Conservation (phyloP, 2,888 invertebrate species). For the Phengaris arion region DNA sequence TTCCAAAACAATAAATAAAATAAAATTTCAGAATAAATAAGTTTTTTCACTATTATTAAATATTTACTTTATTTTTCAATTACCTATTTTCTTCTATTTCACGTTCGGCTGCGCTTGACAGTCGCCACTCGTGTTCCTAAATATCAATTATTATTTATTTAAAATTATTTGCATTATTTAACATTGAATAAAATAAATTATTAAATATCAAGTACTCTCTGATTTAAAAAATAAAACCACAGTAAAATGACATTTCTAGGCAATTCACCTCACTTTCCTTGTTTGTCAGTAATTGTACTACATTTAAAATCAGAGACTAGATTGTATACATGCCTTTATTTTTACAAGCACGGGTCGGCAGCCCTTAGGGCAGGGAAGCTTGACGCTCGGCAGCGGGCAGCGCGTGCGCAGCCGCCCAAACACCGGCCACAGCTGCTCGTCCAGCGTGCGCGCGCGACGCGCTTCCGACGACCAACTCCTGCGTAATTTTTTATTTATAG, state of each 20-base stretch:
- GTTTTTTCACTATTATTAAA: too few relatives aligned
- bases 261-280: too few relatives aligned
- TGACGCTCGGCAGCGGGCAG: constrained; percentile 50
- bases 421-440: constrained; percentile 53
- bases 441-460: constrained; percentile 46
- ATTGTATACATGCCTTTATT: constrained; percentile 29
- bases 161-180: too few relatives aligned
- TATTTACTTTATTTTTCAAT: too few relatives aligned
- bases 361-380: constrained; percentile 48
- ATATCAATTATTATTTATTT: background rate
- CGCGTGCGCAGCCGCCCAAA: constrained; percentile 52
- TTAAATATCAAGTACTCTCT: too few relatives aligned
- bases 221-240: too few relatives aligned
- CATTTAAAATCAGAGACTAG: too few relatives aligned
- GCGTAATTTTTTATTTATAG: background rate
- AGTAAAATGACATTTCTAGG: too few relatives aligned
- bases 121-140: constrained; percentile 61
- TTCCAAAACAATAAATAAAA: background rate
- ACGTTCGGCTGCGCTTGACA: constrained; percentile 55
- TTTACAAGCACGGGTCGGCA: constrained; percentile 51
- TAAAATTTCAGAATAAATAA: background rate
- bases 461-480: constrained; percentile 61
- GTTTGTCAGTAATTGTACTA: too few relatives aligned
- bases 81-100: constrained; percentile 61
- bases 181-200: too few relatives aligned